These are phyloP conservation scores for Acanthoscelides obtectus DNA, from an alignment of 2,888 invertebrate species.

Conservation along the genomic window DNA sequence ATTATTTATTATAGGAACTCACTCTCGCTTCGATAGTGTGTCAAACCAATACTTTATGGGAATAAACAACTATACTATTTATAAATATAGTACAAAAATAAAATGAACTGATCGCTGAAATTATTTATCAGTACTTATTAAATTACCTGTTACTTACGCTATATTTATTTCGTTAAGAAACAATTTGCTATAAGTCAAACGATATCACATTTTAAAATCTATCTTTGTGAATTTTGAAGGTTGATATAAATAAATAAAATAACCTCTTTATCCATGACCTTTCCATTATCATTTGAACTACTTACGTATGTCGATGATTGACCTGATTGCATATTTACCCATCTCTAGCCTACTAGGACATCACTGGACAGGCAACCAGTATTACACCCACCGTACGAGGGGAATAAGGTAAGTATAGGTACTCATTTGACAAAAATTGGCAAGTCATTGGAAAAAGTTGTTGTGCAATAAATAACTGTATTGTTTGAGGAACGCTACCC, in stretches of 20 bases:
- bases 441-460: no score
- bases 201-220: neutral
- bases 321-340: no score
- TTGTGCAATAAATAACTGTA: no score
- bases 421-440: no score
- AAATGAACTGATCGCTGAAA: neutral
- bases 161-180: neutral
- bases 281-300: no score
- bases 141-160: no score
- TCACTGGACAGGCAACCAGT: no score
- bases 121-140: neutral
- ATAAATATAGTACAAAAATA: neutral
- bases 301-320: no score
- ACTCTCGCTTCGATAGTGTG: neutral
- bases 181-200: neutral
- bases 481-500: no score
- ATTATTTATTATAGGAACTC: neutral
- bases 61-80: neutral
- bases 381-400: no score
- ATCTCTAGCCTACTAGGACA: no score
- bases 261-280: neutral
- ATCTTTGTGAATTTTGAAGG: neutral
- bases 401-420: no score
- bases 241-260: neutral
- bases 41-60: neutral